Percentiles rank a stretch among this genome's conserved stretches.
Evolutionary conservation across 1,140 invertebrate genomes (phyloP).

Genomic region (Nasonia longicornis): DNA sequence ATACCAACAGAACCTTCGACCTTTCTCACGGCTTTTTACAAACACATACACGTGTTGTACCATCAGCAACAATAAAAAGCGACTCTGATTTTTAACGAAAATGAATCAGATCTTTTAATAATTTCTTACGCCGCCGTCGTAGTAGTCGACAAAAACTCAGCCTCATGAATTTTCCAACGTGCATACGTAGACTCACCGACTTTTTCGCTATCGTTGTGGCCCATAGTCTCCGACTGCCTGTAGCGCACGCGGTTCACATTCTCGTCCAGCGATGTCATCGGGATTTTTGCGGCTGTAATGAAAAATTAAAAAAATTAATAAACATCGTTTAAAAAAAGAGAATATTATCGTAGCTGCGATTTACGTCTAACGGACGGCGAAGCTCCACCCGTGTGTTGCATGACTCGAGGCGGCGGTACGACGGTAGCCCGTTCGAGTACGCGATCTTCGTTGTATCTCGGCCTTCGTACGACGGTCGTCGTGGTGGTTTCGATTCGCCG

Average conservation of each 20-base stretch:
- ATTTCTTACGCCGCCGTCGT: too few relatives aligned
- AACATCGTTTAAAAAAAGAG: too few relatives aligned
- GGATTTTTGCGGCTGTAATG: constrained; percentile 58
- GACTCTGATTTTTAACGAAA: too few relatives aligned
- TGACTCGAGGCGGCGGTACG: constrained; percentile 12
- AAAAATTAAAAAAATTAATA: neutral
- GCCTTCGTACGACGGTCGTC: neutral
- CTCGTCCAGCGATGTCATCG: constrained; percentile 66
- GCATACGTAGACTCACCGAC: constrained; percentile 56
- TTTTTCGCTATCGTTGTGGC: constrained; percentile 48
- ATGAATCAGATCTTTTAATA: too few relatives aligned
- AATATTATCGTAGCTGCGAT: neutral
- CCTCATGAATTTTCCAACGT: neutral
- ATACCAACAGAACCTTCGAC: neutral
- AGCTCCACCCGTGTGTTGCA: neutral
- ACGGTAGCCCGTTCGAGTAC: constrained; percentile 25
- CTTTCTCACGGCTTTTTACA: neutral
- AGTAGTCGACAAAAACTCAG: too few relatives aligned
- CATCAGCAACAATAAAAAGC: too few relatives aligned
- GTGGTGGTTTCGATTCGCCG: neutral
- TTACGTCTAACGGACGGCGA: constrained; percentile 23
- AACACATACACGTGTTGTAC: too few relatives aligned
- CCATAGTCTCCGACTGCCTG: constrained; percentile 38
- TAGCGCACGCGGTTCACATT: constrained; percentile 62
- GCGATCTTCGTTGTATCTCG: neutral